Conservation (phyloP, 2,888 invertebrate genomes). For the Caenorhabditis afra region DNA sequence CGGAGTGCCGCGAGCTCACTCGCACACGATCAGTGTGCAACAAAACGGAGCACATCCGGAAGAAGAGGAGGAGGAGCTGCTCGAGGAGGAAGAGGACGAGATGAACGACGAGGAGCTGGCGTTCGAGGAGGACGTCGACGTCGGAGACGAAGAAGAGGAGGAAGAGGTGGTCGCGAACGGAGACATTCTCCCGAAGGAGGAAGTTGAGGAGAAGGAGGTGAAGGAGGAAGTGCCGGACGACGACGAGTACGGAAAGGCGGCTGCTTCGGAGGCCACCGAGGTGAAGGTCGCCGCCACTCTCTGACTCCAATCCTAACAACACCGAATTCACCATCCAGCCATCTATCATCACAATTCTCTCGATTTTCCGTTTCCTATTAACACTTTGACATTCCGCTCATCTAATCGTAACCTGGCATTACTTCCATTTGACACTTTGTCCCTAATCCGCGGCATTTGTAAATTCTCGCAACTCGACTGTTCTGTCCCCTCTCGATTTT, state of each 20-base stretch:
- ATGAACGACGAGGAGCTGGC: slow-evolving; percentile 44
- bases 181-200: slow-evolving; percentile 23
- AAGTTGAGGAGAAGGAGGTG: slow-evolving; percentile 28
- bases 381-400: slow-evolving; percentile 17
- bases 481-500: background rate
- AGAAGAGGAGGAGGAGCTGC: slow-evolving; percentile 13
- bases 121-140: slow-evolving; percentile 47
- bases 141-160: slow-evolving; percentile 43
- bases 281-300: background rate
- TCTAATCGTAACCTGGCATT: slow-evolving; percentile 12
- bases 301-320: background rate
- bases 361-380: background rate
- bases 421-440: background rate
- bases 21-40: background rate
- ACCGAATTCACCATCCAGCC: background rate
- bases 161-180: slow-evolving; percentile 38
- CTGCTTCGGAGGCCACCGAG: background rate
- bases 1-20: slow-evolving; percentile 2
- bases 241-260: slow-evolving; percentile 33
- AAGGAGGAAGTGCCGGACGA: slow-evolving; percentile 49
- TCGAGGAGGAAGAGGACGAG: slow-evolving; percentile 15
- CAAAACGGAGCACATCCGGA: slow-evolving; percentile 9
- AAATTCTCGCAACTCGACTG: background rate
- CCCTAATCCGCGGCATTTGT: background rate
- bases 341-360: background rate